Conservation (phyloP, 1,140 invertebrate species). For the Diuraphis noxia region DNA sequence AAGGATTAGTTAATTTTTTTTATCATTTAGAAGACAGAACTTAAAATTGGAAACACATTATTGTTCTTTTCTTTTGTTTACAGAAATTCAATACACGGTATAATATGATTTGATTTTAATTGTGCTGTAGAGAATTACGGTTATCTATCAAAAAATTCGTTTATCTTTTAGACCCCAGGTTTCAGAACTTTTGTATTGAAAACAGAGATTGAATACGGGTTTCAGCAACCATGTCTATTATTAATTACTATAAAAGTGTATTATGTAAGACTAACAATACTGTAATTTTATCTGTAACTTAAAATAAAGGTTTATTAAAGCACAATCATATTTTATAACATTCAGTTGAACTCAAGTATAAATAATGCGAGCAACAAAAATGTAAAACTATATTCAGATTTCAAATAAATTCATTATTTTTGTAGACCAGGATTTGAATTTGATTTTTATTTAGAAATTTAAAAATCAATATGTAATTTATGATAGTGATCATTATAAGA, state of each 20-base stretch:
- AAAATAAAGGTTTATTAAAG: background rate
- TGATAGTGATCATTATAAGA: no score
- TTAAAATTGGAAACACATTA: background rate
- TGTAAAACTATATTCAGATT: background rate
- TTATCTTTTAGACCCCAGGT: background rate
- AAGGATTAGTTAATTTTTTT: background rate
- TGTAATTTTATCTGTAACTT: background rate
- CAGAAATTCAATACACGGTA: background rate
- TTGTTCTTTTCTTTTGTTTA: background rate
- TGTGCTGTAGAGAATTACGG: background rate
- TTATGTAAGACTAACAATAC: background rate
- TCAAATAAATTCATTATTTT: background rate
- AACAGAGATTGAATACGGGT: background rate
- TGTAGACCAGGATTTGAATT: no score
- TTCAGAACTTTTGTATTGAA: background rate
- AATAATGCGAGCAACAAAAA: background rate
- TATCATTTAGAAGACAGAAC: background rate
- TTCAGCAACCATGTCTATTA: background rate
- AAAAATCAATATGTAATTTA: no score
- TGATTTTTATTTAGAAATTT: no score
- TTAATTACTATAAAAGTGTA: background rate
- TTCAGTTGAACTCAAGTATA: background rate
- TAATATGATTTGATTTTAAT: background rate
- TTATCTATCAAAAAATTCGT: background rate
- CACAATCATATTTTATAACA: background rate